These are phyloP conservation scores for Delphinus delphis DNA, from an alignment of 2,113 vertebrate species.

Conservation along the genomic window DNA sequence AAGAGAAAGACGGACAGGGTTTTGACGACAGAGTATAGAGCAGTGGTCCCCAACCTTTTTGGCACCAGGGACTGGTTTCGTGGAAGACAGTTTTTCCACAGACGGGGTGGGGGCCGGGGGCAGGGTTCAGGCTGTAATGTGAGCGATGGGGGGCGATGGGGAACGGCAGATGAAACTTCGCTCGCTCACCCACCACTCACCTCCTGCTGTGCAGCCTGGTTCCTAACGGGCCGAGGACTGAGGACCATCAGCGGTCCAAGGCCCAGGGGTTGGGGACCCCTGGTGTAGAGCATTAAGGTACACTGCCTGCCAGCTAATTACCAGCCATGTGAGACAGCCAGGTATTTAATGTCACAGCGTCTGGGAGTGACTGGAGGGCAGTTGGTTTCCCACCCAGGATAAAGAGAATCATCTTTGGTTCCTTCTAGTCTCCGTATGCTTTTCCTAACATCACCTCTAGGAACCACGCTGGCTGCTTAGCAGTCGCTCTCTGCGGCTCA, in stretches of 20 bases:
- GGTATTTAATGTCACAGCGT: background rate
- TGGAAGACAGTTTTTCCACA: too few relatives aligned
- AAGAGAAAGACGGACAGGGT: background rate
- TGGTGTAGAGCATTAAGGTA: background rate
- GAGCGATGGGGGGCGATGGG: too few relatives aligned
- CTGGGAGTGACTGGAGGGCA: background rate
- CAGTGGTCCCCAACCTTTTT: background rate
- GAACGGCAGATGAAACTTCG: too few relatives aligned
- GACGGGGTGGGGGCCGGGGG: too few relatives aligned
- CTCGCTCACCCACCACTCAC: too few relatives aligned
- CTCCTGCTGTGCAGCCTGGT: too few relatives aligned
- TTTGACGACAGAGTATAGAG: background rate
- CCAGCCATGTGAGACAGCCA: background rate
- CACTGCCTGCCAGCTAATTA: background rate
- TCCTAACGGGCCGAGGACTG: too few relatives aligned
- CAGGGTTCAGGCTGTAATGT: too few relatives aligned
- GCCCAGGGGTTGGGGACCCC: too few relatives aligned
- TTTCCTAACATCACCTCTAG: background rate
- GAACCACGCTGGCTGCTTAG: background rate
- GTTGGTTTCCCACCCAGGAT: background rate
- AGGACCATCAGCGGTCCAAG: too few relatives aligned
- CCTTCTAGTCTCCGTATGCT: background rate
- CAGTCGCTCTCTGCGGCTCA: conserved; percentile 31
- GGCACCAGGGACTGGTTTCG: too few relatives aligned
- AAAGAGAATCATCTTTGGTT: background rate